A percentile compares a stretch with the other conserved stretches of the same genome.
These are phyloP conservation scores for Echeneis naucrates DNA, from an alignment of 2,797 vertebrate genomes.

Conservation along the genomic window DNA sequence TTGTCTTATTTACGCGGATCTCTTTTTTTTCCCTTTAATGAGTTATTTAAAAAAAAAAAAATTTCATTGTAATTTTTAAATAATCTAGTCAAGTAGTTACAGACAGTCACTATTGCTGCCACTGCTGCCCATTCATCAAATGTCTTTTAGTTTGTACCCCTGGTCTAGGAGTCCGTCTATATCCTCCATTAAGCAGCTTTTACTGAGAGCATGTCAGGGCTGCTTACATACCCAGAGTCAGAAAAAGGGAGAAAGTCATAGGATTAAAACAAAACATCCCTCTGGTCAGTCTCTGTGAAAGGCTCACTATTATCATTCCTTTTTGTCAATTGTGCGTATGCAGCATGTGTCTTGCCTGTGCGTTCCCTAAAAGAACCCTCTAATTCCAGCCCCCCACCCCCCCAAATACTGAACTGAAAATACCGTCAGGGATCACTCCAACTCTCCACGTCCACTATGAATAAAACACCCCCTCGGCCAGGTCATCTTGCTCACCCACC, in stretches of 20 bases:
- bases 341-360: slow-evolving; percentile 13
- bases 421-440: slow-evolving; percentile 47
- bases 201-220: slow-evolving; percentile 41
- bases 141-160: slow-evolving; percentile 47
- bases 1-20: not conserved
- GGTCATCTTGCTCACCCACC: slow-evolving; percentile 68
- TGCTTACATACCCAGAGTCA: slow-evolving; percentile 27
- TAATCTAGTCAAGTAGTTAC: not conserved
- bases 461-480: slow-evolving; percentile 66
- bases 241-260: slow-evolving; percentile 14
- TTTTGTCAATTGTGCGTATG: slow-evolving; percentile 18
- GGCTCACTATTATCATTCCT: slow-evolving; percentile 24
- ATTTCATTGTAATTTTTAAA: not conserved
- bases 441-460: slow-evolving; percentile 52
- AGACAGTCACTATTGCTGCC: slow-evolving; percentile 25
- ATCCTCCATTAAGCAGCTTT: slow-evolving; percentile 41
- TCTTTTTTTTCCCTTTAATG: too few relatives aligned
- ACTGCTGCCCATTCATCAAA: slow-evolving; percentile 45
- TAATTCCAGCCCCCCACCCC: slow-evolving; percentile 5
- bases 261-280: slow-evolving; percentile 50
- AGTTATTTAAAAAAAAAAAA: too few relatives aligned
- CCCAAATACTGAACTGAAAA: slow-evolving; percentile 32
- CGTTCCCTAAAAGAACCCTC: slow-evolving; percentile 34
- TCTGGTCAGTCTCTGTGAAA: slow-evolving; percentile 24
- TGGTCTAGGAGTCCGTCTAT: slow-evolving; percentile 38